Evolutionary conservation across 2,113 vertebrate genomes (phyloP), one percentile per base, ranked within the genome.

Genomic region (Rallus limicola): DNA sequence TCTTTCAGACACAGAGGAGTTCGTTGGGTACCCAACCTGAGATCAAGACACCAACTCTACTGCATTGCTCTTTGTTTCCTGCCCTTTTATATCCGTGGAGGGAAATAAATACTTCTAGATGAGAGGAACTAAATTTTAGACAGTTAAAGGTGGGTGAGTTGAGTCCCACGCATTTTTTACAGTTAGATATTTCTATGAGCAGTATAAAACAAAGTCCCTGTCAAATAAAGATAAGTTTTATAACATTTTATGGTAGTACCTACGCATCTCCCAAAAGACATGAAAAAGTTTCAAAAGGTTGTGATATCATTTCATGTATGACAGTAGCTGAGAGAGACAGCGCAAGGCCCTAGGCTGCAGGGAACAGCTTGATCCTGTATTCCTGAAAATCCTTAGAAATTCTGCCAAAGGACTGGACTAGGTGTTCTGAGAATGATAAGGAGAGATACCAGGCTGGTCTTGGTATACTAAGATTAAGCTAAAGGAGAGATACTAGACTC

Each of bases 331-430:
- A 91, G 84, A 72, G 21, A 82, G 38, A 84, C 18, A 75, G 44
- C 46, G 69, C 40, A 74, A 80, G 44, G 59, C 40, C 81, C 21
- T 72, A 87, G 69, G 89, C 53, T 90, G 65, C 63, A 95, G 65
- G 31, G 15, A 90, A 46, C 13, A 56, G 4, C 40, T 90, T 94
- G 68, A 77, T 90, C 20, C 46, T 80, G 16, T 69, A 42, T 71
- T 93, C 74, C 55, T 90, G 42, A 81, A 94, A 59, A 79, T 21
- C 36, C 55, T 69, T 40, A 85, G 69, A 95, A 95, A 79, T 76
- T 60, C 77, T 91, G 36, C 24, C 33, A 60, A 75, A 65, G 59
- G 20, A 33, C 28, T 40, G 65, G 44, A n/a, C 42, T 88, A 50
- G 33, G 20, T 52, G 38, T 70, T 55, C 31, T 76, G 40, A 65